These are phyloP conservation scores for Temnothorax rugatulus DNA, from an alignment of 2,888 invertebrate genomes.

Conservation along the genomic window DNA sequence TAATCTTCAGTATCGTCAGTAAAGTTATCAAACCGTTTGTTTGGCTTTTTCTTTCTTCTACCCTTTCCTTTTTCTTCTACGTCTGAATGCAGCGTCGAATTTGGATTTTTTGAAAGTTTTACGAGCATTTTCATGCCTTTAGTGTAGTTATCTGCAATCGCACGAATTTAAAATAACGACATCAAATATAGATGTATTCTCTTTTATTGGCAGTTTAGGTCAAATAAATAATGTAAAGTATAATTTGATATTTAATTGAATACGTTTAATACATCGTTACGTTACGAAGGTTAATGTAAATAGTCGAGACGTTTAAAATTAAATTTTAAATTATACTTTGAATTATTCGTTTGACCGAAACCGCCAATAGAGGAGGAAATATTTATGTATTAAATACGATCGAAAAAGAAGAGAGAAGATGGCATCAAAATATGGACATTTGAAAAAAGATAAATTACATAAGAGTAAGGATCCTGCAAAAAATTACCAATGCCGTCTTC, in stretches of 20 bases:
- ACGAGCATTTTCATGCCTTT: constrained; percentile 2
- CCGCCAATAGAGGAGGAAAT: background rate
- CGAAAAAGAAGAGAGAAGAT: background rate
- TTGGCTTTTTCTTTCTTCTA: background rate
- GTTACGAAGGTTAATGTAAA: background rate
- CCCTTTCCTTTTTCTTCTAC: constrained; percentile 1
- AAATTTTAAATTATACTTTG: constrained; percentile 2
- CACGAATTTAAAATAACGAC: background rate
- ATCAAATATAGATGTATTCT: background rate
- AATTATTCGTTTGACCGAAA: background rate
- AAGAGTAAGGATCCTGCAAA: background rate
- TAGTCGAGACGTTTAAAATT: background rate
- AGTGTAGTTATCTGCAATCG: constrained; percentile 13
- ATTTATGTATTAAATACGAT: background rate
- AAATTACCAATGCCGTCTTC: constrained; percentile 16
- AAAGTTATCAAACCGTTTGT: background rate
- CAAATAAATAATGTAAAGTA: background rate
- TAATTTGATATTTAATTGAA: background rate
- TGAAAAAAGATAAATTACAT: background rate
- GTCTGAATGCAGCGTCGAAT: constrained; percentile 5
- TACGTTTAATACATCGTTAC: background rate
- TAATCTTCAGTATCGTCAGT: background rate
- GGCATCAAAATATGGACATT: background rate
- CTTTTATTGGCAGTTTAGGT: background rate
- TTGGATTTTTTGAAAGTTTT: constrained; percentile 17